A percentile compares a stretch with the other conserved stretches of the same genome.
These are phyloP conservation scores for Corticium candelabrum DNA, from an alignment of 37 sponge, comb jelly and placozoan genomes.

Conservation along the genomic window DNA sequence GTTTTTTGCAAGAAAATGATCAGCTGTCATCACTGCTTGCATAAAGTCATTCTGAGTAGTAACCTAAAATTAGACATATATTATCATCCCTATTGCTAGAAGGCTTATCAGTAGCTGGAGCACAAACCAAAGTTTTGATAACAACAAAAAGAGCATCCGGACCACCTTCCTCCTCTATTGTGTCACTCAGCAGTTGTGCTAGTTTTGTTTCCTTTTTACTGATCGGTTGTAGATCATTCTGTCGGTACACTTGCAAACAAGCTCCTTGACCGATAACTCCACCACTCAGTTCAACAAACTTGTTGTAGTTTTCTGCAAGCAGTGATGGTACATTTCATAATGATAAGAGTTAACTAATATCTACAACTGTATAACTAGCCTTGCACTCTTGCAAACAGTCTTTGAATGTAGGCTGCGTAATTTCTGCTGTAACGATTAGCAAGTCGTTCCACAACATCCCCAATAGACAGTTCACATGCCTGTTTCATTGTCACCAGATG, in stretches of 20 bases:
- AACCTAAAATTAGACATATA: neutral
- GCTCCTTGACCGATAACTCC: slow-evolving; percentile 73
- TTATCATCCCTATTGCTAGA: too few relatives aligned
- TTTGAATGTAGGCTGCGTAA: slow-evolving; percentile 18
- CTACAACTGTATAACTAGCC: too few relatives aligned
- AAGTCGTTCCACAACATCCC: slow-evolving; percentile 17
- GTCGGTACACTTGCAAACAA: slow-evolving; percentile 49
- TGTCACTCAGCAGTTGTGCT: slow-evolving; percentile 57
- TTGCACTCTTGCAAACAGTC: slow-evolving; percentile 53
- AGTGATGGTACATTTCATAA: neutral
- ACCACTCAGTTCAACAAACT: slow-evolving; percentile 71
- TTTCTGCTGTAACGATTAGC: slow-evolving; percentile 16
- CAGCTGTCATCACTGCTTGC: too few relatives aligned
- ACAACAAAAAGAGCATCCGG: slow-evolving; percentile 68
- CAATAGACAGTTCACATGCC: slow-evolving; percentile 36
- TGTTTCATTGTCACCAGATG: slow-evolving; percentile 46
- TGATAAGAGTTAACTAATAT: too few relatives aligned
- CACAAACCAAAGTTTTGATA: slow-evolving; percentile 39
- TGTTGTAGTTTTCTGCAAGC: slow-evolving; percentile 37
- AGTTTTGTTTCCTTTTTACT: slow-evolving; percentile 55
- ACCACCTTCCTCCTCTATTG: slow-evolving; percentile 37
- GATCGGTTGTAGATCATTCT: slow-evolving; percentile 56
- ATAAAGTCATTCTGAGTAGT: neutral
- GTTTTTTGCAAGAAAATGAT: neutral
- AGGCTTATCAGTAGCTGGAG: too few relatives aligned